Conservation (phyloP, 2,113 vertebrate species). For the Dipodomys merriami region DNA sequence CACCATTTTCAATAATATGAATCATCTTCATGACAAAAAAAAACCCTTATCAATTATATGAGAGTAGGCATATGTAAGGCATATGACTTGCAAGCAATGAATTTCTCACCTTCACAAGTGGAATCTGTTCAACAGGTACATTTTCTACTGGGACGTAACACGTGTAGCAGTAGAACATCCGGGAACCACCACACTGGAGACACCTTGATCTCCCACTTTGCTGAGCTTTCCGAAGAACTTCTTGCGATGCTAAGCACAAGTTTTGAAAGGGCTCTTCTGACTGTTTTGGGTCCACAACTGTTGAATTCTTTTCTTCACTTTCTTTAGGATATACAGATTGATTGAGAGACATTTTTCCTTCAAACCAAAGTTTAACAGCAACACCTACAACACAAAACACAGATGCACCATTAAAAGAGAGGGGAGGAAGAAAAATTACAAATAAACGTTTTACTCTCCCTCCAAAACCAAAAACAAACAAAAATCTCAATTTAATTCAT, state of each 20-base stretch:
- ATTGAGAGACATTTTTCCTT: slow-evolving; percentile 84
- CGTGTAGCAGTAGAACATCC: slow-evolving; percentile 99
- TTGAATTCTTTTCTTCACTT: slow-evolving; percentile 77
- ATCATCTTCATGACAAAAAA: slow-evolving; percentile 15
- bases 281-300: slow-evolving; percentile 68
- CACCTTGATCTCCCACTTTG: slow-evolving; percentile 94
- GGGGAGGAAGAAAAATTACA: slow-evolving; percentile 43
- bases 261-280: slow-evolving; percentile 88
- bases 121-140: slow-evolving; percentile 90
- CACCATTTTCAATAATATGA: slow-evolving; percentile 41
- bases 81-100: slow-evolving; percentile 31
- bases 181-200: slow-evolving; percentile 93
- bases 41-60: neutral
- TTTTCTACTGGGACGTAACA: slow-evolving; percentile 95
- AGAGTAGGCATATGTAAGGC: neutral
- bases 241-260: slow-evolving; percentile 92
- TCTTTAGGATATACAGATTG: slow-evolving; percentile 71
- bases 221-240: slow-evolving; percentile 92
- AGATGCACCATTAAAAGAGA: slow-evolving; percentile 48
- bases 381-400: slow-evolving; percentile 55
- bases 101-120: slow-evolving; percentile 90
- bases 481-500: neutral
- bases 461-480: no score
- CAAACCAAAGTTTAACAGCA: slow-evolving; percentile 66
- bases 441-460: slow-evolving; percentile 6